A percentile compares a stretch with the other conserved stretches of the same genome.
These are phyloP conservation scores for Liposcelis brunnea DNA, from an alignment of 2,888 invertebrate species.

Conservation along the genomic window DNA sequence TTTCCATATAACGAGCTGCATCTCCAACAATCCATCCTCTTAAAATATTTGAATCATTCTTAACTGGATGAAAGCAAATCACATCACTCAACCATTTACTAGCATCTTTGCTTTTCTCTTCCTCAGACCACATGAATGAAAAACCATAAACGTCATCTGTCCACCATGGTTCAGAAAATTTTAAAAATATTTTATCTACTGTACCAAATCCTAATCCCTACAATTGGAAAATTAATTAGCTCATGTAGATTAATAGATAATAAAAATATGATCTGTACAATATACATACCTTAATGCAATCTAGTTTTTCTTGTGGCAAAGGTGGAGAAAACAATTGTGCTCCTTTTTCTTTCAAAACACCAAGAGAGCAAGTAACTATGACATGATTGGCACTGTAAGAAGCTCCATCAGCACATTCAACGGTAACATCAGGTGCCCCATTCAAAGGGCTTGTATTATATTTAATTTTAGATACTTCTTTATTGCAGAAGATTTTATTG, in stretches of 20 bases:
- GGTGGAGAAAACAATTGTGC: conserved; percentile 38
- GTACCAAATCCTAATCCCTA: conserved; percentile 42
- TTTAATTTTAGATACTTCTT: conserved; percentile 34
- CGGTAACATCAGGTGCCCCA: conserved; percentile 29
- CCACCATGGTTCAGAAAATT: conserved; percentile 50
- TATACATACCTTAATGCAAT: conserved; percentile 31
- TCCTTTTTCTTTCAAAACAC: conserved; percentile 44
- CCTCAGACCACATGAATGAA: conserved; percentile 37
- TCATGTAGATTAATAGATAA: not conserved
- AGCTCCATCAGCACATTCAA: conserved; percentile 38
- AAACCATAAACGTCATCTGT: conserved; percentile 33
- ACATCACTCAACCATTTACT: conserved; percentile 44
- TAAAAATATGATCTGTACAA: conserved; percentile 2
- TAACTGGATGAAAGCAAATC: conserved; percentile 47
- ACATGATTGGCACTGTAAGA: conserved; percentile 40
- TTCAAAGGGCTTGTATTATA: conserved; percentile 22
- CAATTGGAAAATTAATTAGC: conserved; percentile 12
- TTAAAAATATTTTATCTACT: conserved; percentile 47
- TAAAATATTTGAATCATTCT: conserved; percentile 42
- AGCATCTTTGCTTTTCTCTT: conserved; percentile 28
- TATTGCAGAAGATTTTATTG: conserved; percentile 32
- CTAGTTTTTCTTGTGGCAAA: conserved; percentile 35
- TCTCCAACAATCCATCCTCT: conserved; percentile 53
- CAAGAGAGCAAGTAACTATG: conserved; percentile 48
- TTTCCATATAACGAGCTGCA: conserved; percentile 42